Percentiles rank a stretch among this genome's conserved stretches.
phyloP scores from a whole-genome alignment of 2,888 invertebrate genomes.

The Gymnocheta viridis region DNA sequence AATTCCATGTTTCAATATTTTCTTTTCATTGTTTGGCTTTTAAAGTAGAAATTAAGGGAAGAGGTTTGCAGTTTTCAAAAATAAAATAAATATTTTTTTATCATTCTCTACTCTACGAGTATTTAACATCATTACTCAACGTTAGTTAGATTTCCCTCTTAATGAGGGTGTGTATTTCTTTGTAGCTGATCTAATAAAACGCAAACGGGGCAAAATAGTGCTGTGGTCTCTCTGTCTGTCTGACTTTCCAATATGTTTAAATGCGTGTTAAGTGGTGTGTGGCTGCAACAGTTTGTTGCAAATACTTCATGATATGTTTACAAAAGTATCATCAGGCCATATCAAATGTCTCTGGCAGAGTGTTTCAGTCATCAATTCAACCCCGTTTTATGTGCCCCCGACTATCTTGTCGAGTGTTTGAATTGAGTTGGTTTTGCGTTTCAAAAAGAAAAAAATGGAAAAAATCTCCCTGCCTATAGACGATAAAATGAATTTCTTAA shows the following conservation, averaged over 20 bases:
- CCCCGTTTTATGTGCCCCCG: constrained; percentile 6
- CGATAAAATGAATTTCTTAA: constrained; percentile 64
- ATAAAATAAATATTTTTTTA: neutral
- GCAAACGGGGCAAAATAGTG: neutral
- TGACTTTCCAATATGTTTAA: constrained; percentile 32
- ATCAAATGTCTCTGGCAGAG: constrained; percentile 46
- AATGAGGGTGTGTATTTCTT: neutral
- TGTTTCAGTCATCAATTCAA: constrained; percentile 28
- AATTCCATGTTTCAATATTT: neutral
- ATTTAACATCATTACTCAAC: neutral
- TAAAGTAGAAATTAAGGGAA: too few species aligned
- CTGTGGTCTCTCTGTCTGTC: constrained; percentile 2
- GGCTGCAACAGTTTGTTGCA: constrained; percentile 70
- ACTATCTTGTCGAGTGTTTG: constrained; percentile 1
- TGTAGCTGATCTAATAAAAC: constrained; percentile 7
- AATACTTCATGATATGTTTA: constrained; percentile 61
- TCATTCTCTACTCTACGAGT: neutral
- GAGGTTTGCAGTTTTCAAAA: neutral
- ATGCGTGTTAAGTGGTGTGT: constrained; percentile 68
- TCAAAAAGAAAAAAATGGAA: neutral
- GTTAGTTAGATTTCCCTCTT: constrained; percentile 1
- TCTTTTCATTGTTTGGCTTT: neutral
- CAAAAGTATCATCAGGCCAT: constrained; percentile 55
- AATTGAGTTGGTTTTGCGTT: constrained; percentile 19
- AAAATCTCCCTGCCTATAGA: constrained; percentile 24